Conservation (phyloP, 2,888 invertebrate species). For the Rhagophthalmus giganteus region DNA sequence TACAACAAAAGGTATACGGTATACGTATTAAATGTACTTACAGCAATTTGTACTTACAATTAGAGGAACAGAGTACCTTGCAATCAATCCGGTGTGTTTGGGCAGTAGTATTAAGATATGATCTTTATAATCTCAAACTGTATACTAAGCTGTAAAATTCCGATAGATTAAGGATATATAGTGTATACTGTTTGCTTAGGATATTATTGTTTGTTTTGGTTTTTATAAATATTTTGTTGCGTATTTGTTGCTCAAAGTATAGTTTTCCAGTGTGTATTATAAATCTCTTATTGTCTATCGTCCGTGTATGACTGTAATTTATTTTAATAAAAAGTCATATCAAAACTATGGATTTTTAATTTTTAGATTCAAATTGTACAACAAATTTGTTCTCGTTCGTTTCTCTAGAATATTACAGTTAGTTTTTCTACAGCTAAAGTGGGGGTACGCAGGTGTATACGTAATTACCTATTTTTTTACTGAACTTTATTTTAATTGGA, state of each 20-base stretch:
- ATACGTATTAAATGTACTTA: conserved; percentile 42
- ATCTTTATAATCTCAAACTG: conserved; percentile 42
- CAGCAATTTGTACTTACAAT: conserved; percentile 33
- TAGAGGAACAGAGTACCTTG: conserved; percentile 53
- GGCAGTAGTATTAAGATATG: conserved; percentile 43
- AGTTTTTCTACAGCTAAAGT: no score
- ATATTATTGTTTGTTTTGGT: conserved; percentile 40
- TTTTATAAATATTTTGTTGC: conserved; percentile 55
- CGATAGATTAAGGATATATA: conserved; percentile 54
- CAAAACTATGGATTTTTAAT: conserved; percentile 14
- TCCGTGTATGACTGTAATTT: conserved; percentile 59
- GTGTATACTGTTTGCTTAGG: conserved; percentile 54
- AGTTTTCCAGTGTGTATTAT: conserved; percentile 53
- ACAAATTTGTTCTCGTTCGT: no score
- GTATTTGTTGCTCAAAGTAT: conserved; percentile 58
- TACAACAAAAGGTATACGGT: conserved; percentile 54
- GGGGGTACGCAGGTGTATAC: no score
- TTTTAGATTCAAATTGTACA: no score
- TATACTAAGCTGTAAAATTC: conserved; percentile 53
- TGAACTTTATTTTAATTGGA: no score
- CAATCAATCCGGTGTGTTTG: conserved; percentile 54
- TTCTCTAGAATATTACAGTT: no score
- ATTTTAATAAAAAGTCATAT: conserved; percentile 56
- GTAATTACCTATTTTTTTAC: no score
- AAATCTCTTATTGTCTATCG: conserved; percentile 51